Base-by-base conservation (phyloP, 1,140 invertebrate species). In the Zaprionus ghesquierei region DNA sequence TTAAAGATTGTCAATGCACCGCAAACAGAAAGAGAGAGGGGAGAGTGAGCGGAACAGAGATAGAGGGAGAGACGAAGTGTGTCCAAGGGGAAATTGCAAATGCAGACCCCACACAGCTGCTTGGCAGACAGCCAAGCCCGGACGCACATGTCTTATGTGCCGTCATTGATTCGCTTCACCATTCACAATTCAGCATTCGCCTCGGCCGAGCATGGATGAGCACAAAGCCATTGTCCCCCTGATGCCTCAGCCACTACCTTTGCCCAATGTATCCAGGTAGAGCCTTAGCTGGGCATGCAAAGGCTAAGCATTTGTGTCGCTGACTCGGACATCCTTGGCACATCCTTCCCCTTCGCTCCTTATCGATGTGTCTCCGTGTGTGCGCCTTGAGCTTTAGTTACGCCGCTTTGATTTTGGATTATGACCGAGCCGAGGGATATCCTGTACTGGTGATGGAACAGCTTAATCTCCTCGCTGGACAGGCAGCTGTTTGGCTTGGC, bases 391-490 rank as follows among this genome's bases (percentile, higher is more conserved):
- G 84, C 84, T 89, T 87, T 89, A 82, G 82, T 89, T 82, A 81
- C 84, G 79, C 82, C 79, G 65, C 82, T 87, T 89, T 82, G 82
- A 87, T 79, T 89, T 79, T 54, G 55, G 75, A 75, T 78, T 77
- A 65, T 70, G 64, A 22, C 41, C 20, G 31, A 15, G 22, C 59
- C 68, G 56, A 62, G 63, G 31, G 38, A 50, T 58, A 33, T 54
- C 15, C 64, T 53, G 55, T 15, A 50, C 31, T 56, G 10, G 35
- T 54, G 66, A 72, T 72, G 44, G 62, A 69, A 73, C 75, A 82
- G 62, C 62, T 58, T 82, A 77, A 87, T 87, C 84, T 69, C 25
- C n/a, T n/a, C 25, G 33, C 60, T 63, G 66, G 59, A 69, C 66
- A 58, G 41, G 61, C 55, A 75, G 72, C 75, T 70, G 75, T 58